Base-by-base conservation (phyloP, 2,888 invertebrate species). In the Lordiphosa fenestrarum region DNA sequence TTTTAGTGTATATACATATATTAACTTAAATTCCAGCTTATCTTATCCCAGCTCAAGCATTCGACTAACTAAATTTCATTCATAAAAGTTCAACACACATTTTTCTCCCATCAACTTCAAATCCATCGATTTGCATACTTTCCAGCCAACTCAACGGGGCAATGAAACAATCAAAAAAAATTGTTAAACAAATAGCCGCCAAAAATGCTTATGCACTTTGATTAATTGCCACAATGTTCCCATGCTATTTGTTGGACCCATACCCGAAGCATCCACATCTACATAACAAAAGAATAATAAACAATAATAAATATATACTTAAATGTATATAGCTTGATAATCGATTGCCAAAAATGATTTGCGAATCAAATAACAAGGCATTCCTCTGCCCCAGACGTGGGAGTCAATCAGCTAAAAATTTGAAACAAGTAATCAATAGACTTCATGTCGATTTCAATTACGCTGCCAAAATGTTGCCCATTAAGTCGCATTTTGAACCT, bases 401-500 rank as follows among this genome's bases (percentile, higher is more conserved):
- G 84, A 77, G 77, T 84, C 76, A 81, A 73, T 81, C 70, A 72
- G 50, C 36, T 54, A 72, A 71, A 66, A 66, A 77, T n/a, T n/a
- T n/a, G n/a, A n/a, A n/a, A 42, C 36, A 55, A 72, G 54, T 66
- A 69, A 75, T 72, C 80, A 74, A 69, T 83, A 80, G 81, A 83
- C 81, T 80, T 80, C 81, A 76, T 75, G 76, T 80, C 71, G 76
- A 80, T 75, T 76, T 83, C 84, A 76, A 83, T 76, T 76, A 80
- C 69, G 60, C 55, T 66, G 57, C 37, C 56, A 66, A 49, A 72
- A 48, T 46, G 54, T 49, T 55, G 53, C 47, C 70, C 53, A 65
- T 66, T 69, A 69, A 72, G 64, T 53, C 62, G 66, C 69, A 73
- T 57, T 60, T 59, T 51, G 55, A 64, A 67, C 57, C 52, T 51